Evolutionary conservation across 2,888 invertebrate species (phyloP).

Genomic region (Suillia variegata): DNA sequence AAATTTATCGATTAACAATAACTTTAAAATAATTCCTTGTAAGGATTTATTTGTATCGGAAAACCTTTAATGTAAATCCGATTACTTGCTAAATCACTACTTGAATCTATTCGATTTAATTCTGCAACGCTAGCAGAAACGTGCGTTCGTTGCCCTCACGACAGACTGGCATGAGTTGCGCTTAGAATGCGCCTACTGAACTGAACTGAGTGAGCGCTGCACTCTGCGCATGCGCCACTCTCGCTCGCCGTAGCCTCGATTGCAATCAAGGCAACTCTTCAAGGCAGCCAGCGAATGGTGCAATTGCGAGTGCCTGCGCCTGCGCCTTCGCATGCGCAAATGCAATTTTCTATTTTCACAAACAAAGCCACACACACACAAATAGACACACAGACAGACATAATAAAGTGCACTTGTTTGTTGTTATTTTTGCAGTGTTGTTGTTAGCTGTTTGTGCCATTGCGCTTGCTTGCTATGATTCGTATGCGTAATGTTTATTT

Average conservation of each 20-base stretch:
- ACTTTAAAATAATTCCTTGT: too few species aligned
- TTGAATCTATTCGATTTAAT: too few species aligned
- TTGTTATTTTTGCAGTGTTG: not conserved
- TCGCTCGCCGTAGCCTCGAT: not conserved
- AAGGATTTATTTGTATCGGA: too few species aligned
- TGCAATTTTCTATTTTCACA: not conserved
- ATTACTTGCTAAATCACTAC: too few species aligned
- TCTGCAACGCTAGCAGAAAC: too few species aligned
- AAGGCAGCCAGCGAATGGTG: not conserved
- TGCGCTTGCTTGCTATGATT: not conserved
- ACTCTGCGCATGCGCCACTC: not conserved
- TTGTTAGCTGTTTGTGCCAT: too few species aligned
- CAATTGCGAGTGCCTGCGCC: not conserved
- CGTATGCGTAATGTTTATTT: slow-evolving; percentile 6
- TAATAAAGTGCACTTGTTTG: not conserved
- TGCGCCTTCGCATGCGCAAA: not conserved
- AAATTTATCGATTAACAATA: too few species aligned
- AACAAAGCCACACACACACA: not conserved
- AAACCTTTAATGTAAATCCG: too few species aligned
- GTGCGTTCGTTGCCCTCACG: not conserved
- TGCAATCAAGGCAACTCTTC: not conserved
- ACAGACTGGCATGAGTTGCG: not conserved
- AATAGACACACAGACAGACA: not conserved
- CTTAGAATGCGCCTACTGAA: not conserved
- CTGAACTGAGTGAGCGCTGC: too few species aligned